These are phyloP conservation scores for Sepioteuthis lessoniana DNA, from an alignment of 2,888 invertebrate genomes.

Conservation along the genomic window DNA sequence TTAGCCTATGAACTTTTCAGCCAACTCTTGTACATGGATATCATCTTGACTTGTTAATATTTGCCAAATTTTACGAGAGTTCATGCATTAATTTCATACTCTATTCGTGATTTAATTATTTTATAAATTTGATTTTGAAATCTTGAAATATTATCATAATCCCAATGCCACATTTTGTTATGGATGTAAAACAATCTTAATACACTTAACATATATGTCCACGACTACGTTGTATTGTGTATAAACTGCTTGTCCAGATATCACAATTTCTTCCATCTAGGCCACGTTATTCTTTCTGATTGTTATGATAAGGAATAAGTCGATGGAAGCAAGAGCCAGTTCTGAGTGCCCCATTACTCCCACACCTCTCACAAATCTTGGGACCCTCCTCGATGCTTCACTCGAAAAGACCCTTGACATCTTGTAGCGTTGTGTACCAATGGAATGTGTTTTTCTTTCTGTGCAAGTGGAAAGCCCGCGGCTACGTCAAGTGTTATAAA, in stretches of 20 bases:
- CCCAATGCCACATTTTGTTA: background rate
- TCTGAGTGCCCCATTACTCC: background rate
- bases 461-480: slow-evolving; percentile 13
- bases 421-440: background rate
- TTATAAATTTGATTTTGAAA: background rate
- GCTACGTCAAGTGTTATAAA: background rate
- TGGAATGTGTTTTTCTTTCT: slow-evolving; percentile 10
- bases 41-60: too few species aligned
- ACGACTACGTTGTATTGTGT: background rate
- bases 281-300: background rate
- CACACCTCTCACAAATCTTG: background rate
- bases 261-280: background rate
- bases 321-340: background rate
- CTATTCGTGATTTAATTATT: background rate
- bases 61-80: background rate
- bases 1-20: too few species aligned
- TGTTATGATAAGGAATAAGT: slow-evolving; percentile 9
- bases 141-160: background rate
- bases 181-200: background rate
- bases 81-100: background rate
- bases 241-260: background rate
- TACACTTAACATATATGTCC: background rate
- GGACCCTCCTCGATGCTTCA: slow-evolving; percentile 20
- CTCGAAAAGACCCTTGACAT: background rate
- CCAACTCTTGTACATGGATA: too few species aligned